Base-by-base conservation (phyloP, 2,113 vertebrate genomes). In the Lethenteron reissneri region DNA sequence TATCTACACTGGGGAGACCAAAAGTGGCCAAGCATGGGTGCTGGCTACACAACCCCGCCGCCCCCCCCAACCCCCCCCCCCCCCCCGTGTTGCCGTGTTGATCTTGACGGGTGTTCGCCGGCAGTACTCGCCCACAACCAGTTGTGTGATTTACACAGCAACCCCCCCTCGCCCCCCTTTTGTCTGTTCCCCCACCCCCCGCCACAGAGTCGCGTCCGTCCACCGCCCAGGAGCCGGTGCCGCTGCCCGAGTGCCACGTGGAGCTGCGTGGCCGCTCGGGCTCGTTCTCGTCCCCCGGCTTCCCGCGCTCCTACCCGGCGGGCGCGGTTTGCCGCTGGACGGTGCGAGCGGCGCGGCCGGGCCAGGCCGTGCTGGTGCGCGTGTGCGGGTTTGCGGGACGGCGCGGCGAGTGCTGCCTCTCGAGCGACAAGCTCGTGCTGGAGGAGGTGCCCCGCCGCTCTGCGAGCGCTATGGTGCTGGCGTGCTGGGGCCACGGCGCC, bases 401-500 rank as follows among this genome's bases (percentile, higher is more conserved):
- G n/a, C n/a, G 64, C 64, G 64, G 64, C 25, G 64, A 25, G 9
- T 68, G 64, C 25, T 68, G 64, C 25, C n/a, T 17, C 25, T 25
- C n/a, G 64, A 68, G 64, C 25, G 64, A 68, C 11, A 68, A 68
- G 25, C n/a, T 68, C 9, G 10, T 68, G n/a, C 25, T 68, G n/a
- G 25, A 68, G 64, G 64, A 68, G 25, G n/a, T 17, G n/a, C 64
- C 64, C n/a, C 64, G 25, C 64, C 9, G 25, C n/a, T n/a, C n/a
- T 8, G 64, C 25, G 64, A 68, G 64, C 25, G 64, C 64, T 25
- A 68, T 68, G 64, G 64, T 68, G n/a, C 64, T 68, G 64, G n/a
- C 64, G 10, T 68, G 64, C 25, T 68, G 64, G 64, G 64, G 10
- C n/a, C 8, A 25, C n/a, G 25, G 25, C 64, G 25, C 10, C 25